Percentiles rank a stretch among this genome's conserved stretches.
These are phyloP conservation scores for Ataeniobius toweri DNA, from an alignment of 2,797 vertebrate genomes.

Conservation along the genomic window DNA sequence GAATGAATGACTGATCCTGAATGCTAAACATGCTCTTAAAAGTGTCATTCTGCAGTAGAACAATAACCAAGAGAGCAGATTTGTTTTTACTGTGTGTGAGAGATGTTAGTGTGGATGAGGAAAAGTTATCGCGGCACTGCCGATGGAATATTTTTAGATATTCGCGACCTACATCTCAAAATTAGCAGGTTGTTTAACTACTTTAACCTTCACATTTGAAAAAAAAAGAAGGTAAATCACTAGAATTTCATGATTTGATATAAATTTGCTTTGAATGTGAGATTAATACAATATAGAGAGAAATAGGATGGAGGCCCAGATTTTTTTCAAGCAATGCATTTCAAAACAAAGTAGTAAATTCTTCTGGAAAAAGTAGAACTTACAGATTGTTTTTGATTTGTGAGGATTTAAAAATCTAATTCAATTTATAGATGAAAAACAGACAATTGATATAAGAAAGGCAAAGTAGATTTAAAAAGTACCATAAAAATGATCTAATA, in stretches of 20 bases:
- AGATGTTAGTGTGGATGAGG: slow-evolving; percentile 53
- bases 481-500: not conserved
- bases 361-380: not conserved
- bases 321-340: not conserved
- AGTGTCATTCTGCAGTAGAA: slow-evolving; percentile 86
- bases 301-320: slow-evolving; percentile 2
- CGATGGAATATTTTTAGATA: slow-evolving; percentile 45
- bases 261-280: slow-evolving; percentile 26
- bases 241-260: slow-evolving; percentile 16
- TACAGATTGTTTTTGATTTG: not conserved
- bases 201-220: slow-evolving; percentile 16
- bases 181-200: too few relatives aligned
- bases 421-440: not conserved
- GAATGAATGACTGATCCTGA: slow-evolving; percentile 94
- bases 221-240: slow-evolving; percentile 12
- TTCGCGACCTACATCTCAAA: slow-evolving; percentile 49
- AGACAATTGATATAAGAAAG: not conserved
- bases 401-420: not conserved
- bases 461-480: not conserved
- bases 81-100: slow-evolving; percentile 68
- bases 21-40: slow-evolving; percentile 97
- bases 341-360: not conserved
- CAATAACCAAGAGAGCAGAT: slow-evolving; percentile 83
- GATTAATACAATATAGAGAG: slow-evolving; percentile 44
- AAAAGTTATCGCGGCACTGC: slow-evolving; percentile 41